phyloP scores from a whole-genome alignment of 2,888 invertebrate species.

The Lordiphosa andalusiaca region DNA sequence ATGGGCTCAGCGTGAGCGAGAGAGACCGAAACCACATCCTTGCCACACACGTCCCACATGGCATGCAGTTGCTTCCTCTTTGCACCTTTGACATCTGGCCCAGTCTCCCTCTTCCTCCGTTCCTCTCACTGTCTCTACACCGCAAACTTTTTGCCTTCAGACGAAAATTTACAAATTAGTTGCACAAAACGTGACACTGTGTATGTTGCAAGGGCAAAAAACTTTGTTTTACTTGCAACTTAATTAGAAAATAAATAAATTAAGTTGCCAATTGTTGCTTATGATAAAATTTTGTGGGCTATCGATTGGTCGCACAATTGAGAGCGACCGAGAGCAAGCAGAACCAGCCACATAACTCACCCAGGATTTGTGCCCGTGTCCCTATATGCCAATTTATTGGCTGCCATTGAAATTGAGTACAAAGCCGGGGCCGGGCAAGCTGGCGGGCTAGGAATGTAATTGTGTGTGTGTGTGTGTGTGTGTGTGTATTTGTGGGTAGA shows the following conservation, averaged over 20 bases:
- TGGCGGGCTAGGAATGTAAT: conserved; percentile 2
- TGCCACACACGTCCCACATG: conserved; percentile 70
- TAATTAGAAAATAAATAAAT: conserved; percentile 71
- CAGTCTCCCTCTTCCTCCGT: background rate
- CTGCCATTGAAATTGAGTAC: conserved; percentile 10
- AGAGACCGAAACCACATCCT: conserved; percentile 60
- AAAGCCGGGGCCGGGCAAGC: background rate
- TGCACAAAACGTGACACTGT: conserved; percentile 67
- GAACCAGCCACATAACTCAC: background rate
- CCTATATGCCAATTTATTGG: conserved; percentile 11
- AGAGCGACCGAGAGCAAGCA: background rate
- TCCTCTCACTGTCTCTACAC: background rate
- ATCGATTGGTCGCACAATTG: conserved; percentile 3
- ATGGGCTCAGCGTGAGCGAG: conserved; percentile 18
- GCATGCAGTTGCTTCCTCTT: conserved; percentile 43
- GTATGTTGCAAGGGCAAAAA: conserved; percentile 34
- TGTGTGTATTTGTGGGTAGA: conserved; percentile 4
- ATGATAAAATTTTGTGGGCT: background rate
- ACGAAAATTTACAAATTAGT: conserved; percentile 71
- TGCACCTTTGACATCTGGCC: conserved; percentile 64
- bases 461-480: conserved; percentile 11
- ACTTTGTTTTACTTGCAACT: conserved; percentile 54
- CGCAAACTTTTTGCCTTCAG: conserved; percentile 44
- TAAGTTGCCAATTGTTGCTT: conserved; percentile 60
- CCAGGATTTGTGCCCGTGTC: conserved; percentile 9